Evolutionary conservation across 2,888 invertebrate species (phyloP), one percentile per base, ranked within the genome.

Genomic region (Drosophila diplacantha): DNA sequence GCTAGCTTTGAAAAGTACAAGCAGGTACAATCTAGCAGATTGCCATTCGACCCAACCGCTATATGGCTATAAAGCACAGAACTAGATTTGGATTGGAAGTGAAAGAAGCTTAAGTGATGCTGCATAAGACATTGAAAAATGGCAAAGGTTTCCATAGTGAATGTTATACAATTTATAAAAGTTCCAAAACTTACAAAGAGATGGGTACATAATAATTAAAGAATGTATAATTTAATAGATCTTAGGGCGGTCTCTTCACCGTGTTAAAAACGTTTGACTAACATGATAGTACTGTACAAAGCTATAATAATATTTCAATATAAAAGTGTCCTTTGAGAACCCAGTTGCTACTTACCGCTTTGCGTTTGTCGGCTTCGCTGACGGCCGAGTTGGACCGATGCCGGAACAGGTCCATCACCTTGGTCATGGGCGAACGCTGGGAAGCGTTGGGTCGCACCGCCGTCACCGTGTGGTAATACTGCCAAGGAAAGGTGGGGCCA

Each of bases 381-480:
- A 92, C 91, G 55, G 92, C 92, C 77, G 92, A 92, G 87, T 93
- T 93, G 63, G 93, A 93, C 74, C 93, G 90, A 87, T 93, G 87
- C 62, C 96, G 91, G 88, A 96, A 96, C 85, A 96, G 93, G 87
- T 96, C 96, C 93, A 96, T 96, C 50, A 96, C 95, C 90, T 96
- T 96, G 71, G 95, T 94, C 90, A 96, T 95, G 3, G 96, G 95
- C 79, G 94, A 94, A 72, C 91, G 89, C 47, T 81, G 81, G 24
- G 65, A 51, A 12, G 89, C 90, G 74, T 92, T 91, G 0, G 93
- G 90, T 14, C 92, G 89, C 18, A 89, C 89, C 68, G 87, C 93
- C 5, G 93, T 93, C 66, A 93, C 91, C 34, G 93, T 93, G 85
- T 93, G 93, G 85, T 93, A 93, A 87, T 93, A 93, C 91, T 93